Evolutionary conservation across 2,888 invertebrate species (phyloP).

Genomic region (Dusona sp.): DNA sequence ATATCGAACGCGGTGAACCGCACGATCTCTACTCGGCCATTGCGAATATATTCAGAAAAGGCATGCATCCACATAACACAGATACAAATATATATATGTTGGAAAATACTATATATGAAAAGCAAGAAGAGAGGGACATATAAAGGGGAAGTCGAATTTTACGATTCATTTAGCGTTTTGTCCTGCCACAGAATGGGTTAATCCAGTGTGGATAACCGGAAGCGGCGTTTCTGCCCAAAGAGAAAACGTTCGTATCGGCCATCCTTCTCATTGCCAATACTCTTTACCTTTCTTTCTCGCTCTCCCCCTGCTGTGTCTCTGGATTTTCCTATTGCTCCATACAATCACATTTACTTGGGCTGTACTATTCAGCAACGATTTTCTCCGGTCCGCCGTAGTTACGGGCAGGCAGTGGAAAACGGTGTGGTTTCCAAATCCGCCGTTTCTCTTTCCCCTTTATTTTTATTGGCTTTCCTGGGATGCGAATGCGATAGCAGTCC

Average conservation of each 20-base stretch:
- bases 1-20: constrained; percentile 52
- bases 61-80: neutral
- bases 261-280: constrained; percentile 34
- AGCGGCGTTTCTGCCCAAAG: constrained; percentile 70
- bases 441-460: constrained; percentile 52
- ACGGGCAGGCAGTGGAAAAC: constrained; percentile 51
- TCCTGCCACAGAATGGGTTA: constrained; percentile 75
- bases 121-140: constrained; percentile 11
- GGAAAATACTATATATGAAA: neutral
- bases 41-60: constrained; percentile 9
- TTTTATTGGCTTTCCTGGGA: constrained; percentile 68
- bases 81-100: neutral
- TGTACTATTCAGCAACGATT: constrained; percentile 49
- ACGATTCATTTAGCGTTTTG: constrained; percentile 81
- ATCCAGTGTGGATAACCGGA: constrained; percentile 77
- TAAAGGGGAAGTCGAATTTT: constrained; percentile 74
- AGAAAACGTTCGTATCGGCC: constrained; percentile 20
- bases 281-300: constrained; percentile 16
- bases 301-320: constrained; percentile 26
- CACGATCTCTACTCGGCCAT: constrained; percentile 27
- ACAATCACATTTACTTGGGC: constrained; percentile 63
- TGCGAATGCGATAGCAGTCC: constrained; percentile 65
- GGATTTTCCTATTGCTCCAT: constrained; percentile 51
- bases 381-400: constrained; percentile 16
- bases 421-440: constrained; percentile 59